phyloP scores from a whole-genome alignment of 2,113 vertebrate species.

The Crocuta crocuta region DNA sequence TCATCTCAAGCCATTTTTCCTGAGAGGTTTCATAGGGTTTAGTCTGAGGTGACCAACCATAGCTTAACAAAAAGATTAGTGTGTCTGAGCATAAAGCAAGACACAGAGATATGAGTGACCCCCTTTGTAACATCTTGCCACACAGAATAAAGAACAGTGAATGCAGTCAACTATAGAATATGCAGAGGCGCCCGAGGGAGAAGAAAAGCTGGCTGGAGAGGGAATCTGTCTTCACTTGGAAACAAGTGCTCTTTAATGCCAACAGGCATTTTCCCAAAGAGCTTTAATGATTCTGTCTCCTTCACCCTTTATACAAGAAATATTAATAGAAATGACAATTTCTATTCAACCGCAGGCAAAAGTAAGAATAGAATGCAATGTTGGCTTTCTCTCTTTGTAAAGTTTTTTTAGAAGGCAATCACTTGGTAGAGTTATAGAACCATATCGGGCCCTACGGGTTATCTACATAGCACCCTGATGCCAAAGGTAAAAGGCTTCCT shows the following conservation, averaged over 20 bases:
- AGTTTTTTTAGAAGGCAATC: neutral
- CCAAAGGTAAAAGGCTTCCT: neutral
- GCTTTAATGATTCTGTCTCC: slow-evolving; percentile 47
- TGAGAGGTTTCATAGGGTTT: slow-evolving; percentile 80
- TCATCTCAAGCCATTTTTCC: slow-evolving; percentile 74
- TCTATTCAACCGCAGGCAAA: slow-evolving; percentile 49
- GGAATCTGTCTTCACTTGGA: slow-evolving; percentile 53
- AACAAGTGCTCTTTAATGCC: slow-evolving; percentile 79
- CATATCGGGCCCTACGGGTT: slow-evolving; percentile 1
- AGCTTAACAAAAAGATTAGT: slow-evolving; percentile 85
- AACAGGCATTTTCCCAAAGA: slow-evolving; percentile 67
- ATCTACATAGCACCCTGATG: neutral
- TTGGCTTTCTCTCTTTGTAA: neutral
- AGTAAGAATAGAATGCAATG: slow-evolving; percentile 20
- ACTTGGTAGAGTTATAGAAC: slow-evolving; percentile 12
- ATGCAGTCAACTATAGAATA: slow-evolving; percentile 53
- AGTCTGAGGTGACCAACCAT: slow-evolving; percentile 77
- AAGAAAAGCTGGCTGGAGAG: slow-evolving; percentile 43
- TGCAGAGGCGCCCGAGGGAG: slow-evolving; percentile 56
- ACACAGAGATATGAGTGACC: slow-evolving; percentile 80
- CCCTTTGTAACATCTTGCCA: slow-evolving; percentile 84
- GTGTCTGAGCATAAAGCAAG: slow-evolving; percentile 80
- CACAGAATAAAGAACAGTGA: slow-evolving; percentile 72
- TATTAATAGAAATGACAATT: slow-evolving; percentile 67
- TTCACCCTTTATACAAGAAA: slow-evolving; percentile 33